A percentile compares a stretch with the other conserved stretches of the same genome.
phyloP scores from a whole-genome alignment of 1,140 invertebrate species.

The Drosophila navojoa region DNA sequence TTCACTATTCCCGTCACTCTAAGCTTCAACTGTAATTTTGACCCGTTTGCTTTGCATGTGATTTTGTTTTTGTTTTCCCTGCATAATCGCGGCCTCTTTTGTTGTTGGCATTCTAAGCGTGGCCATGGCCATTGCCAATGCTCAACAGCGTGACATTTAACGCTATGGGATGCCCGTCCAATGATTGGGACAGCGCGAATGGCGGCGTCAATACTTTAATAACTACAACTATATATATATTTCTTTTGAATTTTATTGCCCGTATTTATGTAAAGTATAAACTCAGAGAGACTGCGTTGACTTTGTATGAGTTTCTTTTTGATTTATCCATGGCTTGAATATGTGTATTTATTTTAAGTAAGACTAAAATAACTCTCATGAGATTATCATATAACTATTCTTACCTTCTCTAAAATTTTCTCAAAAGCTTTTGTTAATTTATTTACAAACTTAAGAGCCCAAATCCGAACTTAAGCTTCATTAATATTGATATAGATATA shows the following conservation, averaged over 20 bases:
- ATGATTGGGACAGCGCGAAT: neutral
- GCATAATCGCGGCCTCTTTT: slow-evolving; percentile 54
- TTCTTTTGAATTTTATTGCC: neutral
- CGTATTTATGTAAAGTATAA: no score
- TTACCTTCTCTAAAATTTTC: no score
- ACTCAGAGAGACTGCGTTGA: no score
- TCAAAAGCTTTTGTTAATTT: slow-evolving; percentile 24
- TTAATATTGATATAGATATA: slow-evolving; percentile 29
- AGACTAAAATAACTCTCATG: no score
- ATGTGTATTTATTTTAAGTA: no score
- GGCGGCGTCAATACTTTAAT: neutral
- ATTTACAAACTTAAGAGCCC: slow-evolving; percentile 24
- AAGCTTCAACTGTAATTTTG: slow-evolving; percentile 41
- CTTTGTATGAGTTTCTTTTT: no score
- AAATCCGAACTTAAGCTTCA: neutral
- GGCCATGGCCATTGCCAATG: slow-evolving; percentile 53
- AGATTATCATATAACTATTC: no score
- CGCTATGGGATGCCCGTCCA: slow-evolving; percentile 33
- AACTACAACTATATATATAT: neutral
- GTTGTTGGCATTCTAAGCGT: slow-evolving; percentile 62
- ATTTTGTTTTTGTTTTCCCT: slow-evolving; percentile 17
- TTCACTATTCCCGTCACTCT: neutral
- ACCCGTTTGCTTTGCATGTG: slow-evolving; percentile 40
- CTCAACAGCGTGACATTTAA: slow-evolving; percentile 63
- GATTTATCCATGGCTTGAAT: no score